A percentile compares a stretch with the other conserved stretches of the same genome.
These are phyloP conservation scores for Caenorhabditis sinica DNA, from an alignment of 2,888 invertebrate species.

Conservation along the genomic window DNA sequence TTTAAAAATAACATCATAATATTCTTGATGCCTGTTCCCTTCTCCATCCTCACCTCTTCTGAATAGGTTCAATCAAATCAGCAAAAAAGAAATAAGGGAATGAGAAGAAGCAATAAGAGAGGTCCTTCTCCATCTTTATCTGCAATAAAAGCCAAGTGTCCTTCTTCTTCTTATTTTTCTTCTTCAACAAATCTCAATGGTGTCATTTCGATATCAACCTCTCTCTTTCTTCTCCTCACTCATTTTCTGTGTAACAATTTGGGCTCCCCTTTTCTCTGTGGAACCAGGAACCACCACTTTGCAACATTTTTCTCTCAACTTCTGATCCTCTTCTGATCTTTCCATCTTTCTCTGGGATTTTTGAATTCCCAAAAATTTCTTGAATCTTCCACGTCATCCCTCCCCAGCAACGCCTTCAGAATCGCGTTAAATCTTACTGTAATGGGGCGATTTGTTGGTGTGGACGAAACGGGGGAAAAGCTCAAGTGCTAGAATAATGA, in stretches of 20 bases:
- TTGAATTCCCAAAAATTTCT: not conserved
- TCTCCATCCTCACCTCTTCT: conserved; percentile 6
- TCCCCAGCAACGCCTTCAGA: not conserved
- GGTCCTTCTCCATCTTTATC: conserved; percentile 14
- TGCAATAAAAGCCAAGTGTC: conserved; percentile 61
- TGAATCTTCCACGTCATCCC: conserved; percentile 21
- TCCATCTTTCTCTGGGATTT: conserved; percentile 22
- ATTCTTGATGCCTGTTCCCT: not conserved
- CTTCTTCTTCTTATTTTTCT: conserved; percentile 3
- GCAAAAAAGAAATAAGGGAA: too few species aligned
- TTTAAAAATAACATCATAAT: not conserved
- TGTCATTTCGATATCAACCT: conserved; percentile 49
- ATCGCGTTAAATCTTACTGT: conserved; percentile 38
- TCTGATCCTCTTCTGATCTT: conserved; percentile 43
- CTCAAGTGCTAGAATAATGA: conserved; percentile 35
- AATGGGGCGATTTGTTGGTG: conserved; percentile 33
- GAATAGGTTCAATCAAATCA: conserved; percentile 49
- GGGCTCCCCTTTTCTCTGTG: too few species aligned
- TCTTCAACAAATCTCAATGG: conserved; percentile 36
- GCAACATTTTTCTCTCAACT: conserved; percentile 24
- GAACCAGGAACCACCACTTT: conserved; percentile 5
- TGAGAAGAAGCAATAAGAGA: conserved; percentile 3
- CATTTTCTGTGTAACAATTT: conserved; percentile 38
- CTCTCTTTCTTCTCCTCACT: conserved; percentile 12
- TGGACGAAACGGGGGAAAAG: too few species aligned